Percentiles rank a stretch among this genome's conserved stretches.
phyloP scores from a whole-genome alignment of 2,797 vertebrate species.

The Hylomyscus alleni region DNA sequence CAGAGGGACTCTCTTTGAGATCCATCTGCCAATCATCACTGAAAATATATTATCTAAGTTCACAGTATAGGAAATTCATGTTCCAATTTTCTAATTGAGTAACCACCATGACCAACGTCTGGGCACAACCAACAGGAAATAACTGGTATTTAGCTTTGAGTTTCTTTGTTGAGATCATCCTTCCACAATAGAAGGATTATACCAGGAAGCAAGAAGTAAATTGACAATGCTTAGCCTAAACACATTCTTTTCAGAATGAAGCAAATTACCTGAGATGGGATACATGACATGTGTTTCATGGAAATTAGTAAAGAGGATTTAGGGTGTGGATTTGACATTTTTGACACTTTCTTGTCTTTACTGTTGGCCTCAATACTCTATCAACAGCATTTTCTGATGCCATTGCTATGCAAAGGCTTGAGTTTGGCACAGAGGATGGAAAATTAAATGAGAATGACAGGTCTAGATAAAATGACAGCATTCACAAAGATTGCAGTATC shows the following conservation, averaged over 20 bases:
- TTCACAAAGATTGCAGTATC: background rate
- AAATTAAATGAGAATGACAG: slow-evolving; percentile 1
- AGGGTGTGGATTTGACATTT: slow-evolving; percentile 72
- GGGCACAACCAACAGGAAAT: slow-evolving; percentile 68
- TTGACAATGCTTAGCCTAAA: slow-evolving; percentile 50
- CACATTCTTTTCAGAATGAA: slow-evolving; percentile 61
- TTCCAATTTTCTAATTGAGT: slow-evolving; percentile 71
- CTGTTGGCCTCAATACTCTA: background rate
- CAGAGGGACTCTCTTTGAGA: background rate
- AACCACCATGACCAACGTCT: slow-evolving; percentile 55
- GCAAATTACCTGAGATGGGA: slow-evolving; percentile 21
- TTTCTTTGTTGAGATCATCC: slow-evolving; percentile 56
- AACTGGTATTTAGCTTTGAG: slow-evolving; percentile 37
- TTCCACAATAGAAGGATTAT: slow-evolving; percentile 73
- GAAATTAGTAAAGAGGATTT: slow-evolving; percentile 65
- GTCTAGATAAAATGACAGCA: background rate
- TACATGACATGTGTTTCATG: background rate
- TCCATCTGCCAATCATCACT: slow-evolving; percentile 30
- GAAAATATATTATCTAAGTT: slow-evolving; percentile 59
- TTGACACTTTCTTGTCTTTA: slow-evolving; percentile 38
- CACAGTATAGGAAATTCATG: slow-evolving; percentile 36
- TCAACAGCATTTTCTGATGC: background rate
- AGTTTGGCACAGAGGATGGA: slow-evolving; percentile 4
- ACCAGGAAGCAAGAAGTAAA: slow-evolving; percentile 68
- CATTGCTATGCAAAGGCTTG: background rate